Conservation (phyloP, 2,888 invertebrate genomes). For the Acanthococcus lagerstroemiae region DNA sequence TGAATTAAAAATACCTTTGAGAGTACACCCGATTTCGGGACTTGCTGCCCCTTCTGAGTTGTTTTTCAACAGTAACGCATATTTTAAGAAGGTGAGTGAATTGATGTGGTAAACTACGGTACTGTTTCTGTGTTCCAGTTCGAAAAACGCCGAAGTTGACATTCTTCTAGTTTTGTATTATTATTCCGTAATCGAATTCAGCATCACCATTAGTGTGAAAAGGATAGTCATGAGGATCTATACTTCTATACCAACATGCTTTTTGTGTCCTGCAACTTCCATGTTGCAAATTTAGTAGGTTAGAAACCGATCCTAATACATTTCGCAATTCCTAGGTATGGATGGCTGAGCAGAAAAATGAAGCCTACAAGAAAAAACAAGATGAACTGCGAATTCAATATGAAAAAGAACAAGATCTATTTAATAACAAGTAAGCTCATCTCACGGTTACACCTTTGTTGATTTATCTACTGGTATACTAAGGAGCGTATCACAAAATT, state of each 20-base stretch:
- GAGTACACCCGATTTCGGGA: too few species aligned
- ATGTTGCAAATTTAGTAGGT: too few species aligned
- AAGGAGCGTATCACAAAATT: background rate
- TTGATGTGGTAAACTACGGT: too few species aligned
- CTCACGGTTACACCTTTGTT: background rate
- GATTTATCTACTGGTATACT: background rate
- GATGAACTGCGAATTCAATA: constrained; percentile 93
- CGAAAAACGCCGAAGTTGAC: too few species aligned
- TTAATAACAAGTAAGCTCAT: constrained; percentile 79
- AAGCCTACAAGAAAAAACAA: constrained; percentile 93
- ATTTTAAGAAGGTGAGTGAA: too few species aligned
- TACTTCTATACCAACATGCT: background rate
- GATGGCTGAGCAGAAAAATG: constrained; percentile 99
- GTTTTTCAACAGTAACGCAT: too few species aligned
- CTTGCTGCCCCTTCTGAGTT: too few species aligned
- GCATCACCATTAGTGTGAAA: background rate
- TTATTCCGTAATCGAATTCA: background rate
- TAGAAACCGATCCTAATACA: too few species aligned
- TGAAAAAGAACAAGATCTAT: constrained; percentile 96
- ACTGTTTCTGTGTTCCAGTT: too few species aligned
- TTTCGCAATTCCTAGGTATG: constrained; percentile 69
- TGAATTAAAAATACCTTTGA: too few species aligned
- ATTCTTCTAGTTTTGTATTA: background rate
- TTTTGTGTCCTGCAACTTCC: too few species aligned
- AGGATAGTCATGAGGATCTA: too few species aligned